These are phyloP conservation scores for Cyphomyrus discorhynchus DNA, from an alignment of 2,113 vertebrate species.

Conservation along the genomic window DNA sequence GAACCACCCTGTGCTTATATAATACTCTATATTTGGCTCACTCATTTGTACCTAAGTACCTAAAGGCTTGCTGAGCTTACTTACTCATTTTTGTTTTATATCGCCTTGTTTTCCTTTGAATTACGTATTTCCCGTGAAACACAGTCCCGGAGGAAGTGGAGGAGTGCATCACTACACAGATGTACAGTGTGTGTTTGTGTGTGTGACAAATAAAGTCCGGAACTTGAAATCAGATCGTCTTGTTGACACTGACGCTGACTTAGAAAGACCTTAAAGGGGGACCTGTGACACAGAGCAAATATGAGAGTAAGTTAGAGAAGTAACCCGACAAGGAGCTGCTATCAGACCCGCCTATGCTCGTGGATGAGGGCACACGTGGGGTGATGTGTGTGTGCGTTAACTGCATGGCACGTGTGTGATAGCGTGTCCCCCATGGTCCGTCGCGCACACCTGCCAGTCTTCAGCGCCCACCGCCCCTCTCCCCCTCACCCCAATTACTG, in stretches of 20 bases:
- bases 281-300: not conserved
- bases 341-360: not conserved
- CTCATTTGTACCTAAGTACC: not conserved
- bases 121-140: not conserved
- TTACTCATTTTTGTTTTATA: not conserved
- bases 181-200: not conserved
- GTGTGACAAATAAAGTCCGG: not conserved
- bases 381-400: not conserved
- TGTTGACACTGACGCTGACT: not conserved
- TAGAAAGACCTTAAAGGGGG: not conserved
- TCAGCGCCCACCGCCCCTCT: not conserved
- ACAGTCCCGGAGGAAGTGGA: not conserved
- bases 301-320: not conserved
- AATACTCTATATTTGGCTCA: not conserved
- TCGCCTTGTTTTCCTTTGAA: not conserved
- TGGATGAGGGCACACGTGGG: too few species aligned
- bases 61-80: not conserved
- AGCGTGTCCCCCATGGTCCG: not conserved
- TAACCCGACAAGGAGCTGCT: not conserved
- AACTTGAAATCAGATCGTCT: not conserved
- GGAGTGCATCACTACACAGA: not conserved
- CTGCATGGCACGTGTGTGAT: not conserved
- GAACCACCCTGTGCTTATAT: not conserved
- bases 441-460: not conserved
- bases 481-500: not conserved